Percentiles rank a stretch among this genome's conserved stretches.
Evolutionary conservation across 1,140 invertebrate genomes (phyloP).

Genomic region (Procambarus clarkii): DNA sequence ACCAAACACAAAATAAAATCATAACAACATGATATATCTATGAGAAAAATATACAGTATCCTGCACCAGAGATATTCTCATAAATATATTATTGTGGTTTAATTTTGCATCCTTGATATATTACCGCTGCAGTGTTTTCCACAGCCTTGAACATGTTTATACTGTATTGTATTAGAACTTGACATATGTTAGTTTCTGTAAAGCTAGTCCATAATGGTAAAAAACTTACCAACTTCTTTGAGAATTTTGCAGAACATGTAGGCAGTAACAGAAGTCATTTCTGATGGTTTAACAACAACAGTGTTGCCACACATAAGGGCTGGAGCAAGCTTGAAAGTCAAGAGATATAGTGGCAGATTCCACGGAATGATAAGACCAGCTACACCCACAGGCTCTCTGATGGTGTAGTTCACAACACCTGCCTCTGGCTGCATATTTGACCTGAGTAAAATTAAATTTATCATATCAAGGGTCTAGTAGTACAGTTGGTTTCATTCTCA

Average conservation of each 20-base stretch:
- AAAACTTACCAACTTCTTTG: slow-evolving; percentile 77
- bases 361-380: slow-evolving; percentile 80
- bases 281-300: slow-evolving; percentile 81
- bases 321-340: slow-evolving; percentile 80
- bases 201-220: not conserved
- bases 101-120: no score
- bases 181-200: no score
- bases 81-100: no score
- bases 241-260: slow-evolving; percentile 79
- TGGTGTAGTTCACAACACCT: slow-evolving; percentile 78
- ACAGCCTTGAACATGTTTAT: no score
- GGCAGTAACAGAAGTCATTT: slow-evolving; percentile 81
- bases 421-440: slow-evolving; percentile 74
- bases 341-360: slow-evolving; percentile 81
- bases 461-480: not conserved
- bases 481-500: no score
- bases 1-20: no score
- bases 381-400: slow-evolving; percentile 79
- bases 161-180: no score
- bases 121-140: no score
- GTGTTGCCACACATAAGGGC: slow-evolving; percentile 80
- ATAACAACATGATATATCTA: no score
- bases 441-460: slow-evolving; percentile 17
- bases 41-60: no score
- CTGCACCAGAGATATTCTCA: no score